Evolutionary conservation across 2,113 vertebrate species (phyloP).

Genomic region (Erpornis zantholeuca): DNA sequence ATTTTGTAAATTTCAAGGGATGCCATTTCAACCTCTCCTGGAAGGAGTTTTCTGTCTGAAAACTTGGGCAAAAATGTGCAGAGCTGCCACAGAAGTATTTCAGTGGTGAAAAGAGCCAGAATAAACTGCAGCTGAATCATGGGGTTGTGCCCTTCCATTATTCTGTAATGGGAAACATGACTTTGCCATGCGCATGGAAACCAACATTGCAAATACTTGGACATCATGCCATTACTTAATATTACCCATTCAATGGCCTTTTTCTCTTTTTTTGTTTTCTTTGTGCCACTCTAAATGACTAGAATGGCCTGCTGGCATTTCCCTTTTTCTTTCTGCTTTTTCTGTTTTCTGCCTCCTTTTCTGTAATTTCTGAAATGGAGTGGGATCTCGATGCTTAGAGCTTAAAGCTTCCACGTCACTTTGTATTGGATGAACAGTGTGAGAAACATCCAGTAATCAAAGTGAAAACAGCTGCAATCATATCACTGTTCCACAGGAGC

Average conservation of each 20-base stretch:
- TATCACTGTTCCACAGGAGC: not conserved
- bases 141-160: not conserved
- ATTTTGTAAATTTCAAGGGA: not conserved
- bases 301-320: not conserved
- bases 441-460: slow-evolving; percentile 11
- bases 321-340: not conserved
- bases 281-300: not conserved
- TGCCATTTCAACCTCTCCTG: not conserved
- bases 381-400: not conserved
- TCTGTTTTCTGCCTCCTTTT: not conserved
- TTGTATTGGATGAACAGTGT: not conserved
- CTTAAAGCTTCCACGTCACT: not conserved
- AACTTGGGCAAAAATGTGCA: slow-evolving; percentile 2
- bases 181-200: not conserved
- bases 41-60: not conserved
- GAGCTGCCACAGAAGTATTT: not conserved
- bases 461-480: not conserved
- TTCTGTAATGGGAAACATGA: not conserved
- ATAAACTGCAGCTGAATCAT: not conserved
- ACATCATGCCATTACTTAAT: not conserved
- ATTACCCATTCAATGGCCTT: not conserved
- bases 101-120: not conserved
- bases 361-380: not conserved
- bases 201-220: not conserved
- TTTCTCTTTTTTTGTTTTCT: not conserved